phyloP scores from a whole-genome alignment of 2,888 invertebrate species.

The Phaonia tiefii region DNA sequence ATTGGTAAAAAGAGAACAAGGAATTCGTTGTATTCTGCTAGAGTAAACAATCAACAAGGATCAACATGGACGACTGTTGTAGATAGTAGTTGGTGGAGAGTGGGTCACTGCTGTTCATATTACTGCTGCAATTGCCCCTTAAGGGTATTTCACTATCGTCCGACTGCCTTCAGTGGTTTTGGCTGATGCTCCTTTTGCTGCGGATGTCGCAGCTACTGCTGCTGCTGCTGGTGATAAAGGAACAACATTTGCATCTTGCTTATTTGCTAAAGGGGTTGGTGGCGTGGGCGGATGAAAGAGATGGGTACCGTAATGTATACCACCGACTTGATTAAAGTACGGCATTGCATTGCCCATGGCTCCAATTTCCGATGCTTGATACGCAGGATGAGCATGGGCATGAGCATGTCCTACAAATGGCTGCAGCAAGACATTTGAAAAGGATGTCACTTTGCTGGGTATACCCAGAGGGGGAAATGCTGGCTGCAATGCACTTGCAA shows the following conservation, averaged over 20 bases:
- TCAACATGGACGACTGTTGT: neutral
- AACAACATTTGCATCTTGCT: conserved; percentile 50
- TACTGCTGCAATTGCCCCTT: conserved; percentile 52
- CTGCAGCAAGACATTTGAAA: conserved; percentile 61
- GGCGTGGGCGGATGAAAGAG: conserved; percentile 74
- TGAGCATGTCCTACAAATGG: conserved; percentile 45
- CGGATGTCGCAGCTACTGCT: conserved; percentile 57
- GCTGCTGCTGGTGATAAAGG: conserved; percentile 69
- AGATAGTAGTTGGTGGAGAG: neutral
- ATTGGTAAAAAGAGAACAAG: neutral
- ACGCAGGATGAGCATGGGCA: conserved; percentile 45
- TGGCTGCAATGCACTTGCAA: conserved; percentile 46
- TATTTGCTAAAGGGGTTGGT: conserved; percentile 37
- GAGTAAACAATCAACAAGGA: conserved; percentile 47
- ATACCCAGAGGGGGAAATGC: conserved; percentile 51
- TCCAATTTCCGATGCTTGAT: conserved; percentile 56
- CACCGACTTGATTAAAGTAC: conserved; percentile 75
- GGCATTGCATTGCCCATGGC: conserved; percentile 68
- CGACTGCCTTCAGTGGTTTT: conserved; percentile 54
- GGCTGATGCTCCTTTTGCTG: conserved; percentile 53
- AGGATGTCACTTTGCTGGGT: conserved; percentile 63
- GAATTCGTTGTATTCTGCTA: too few relatives aligned
- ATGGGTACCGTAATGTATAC: conserved; percentile 77
- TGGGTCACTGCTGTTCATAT: neutral
- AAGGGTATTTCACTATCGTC: conserved; percentile 76